Base-by-base conservation (phyloP, 64 coral and sea anemone species). In the Acropora tenuis region DNA sequence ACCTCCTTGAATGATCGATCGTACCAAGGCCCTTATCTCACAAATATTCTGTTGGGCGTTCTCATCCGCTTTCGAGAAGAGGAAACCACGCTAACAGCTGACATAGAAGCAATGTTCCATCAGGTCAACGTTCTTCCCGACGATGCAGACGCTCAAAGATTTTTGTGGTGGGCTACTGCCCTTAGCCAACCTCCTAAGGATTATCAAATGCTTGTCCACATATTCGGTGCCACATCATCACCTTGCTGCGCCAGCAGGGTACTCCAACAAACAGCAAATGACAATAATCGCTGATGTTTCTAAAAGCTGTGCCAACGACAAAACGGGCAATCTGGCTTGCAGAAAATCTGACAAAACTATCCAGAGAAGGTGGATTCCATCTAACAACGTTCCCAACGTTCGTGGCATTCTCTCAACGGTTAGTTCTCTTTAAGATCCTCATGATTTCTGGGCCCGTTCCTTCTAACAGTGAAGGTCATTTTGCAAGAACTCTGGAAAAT, bases 301-400 rank as follows among this genome's bases (percentile, higher is more conserved):
- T 30, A 30, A 30, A 30, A 30, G 30, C 30, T 30, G 30, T 30
- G 40, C 17, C 17, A 4, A 49, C 83, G 3, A 74, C 53, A 50
- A 15, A 49, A 1, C 58, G 80, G 16, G 44, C 79, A 66, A 55
- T 55, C 52, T 55, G 52, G 52, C 52, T 55, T 55, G 1, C 1
- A 55, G 52, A 55, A 55, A 5, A 55, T 5, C 52, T 55, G 52
- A 55, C 52, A 55, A 55, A 55, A 55, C 52, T 55, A 55, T 55
- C 10, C 5, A 55, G 52, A 9, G 52, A 55, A 55, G 91, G 52
- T 4, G 88, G 88, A 42, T 90, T 90, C 45, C 77, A 68, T 42
- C 81, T 92, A 1, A 92, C 79, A 13, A 94, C 89, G 69, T 94
- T 84, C 20, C 57, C 3, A 90, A 76, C 74, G 76, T 57, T 50